Evolutionary conservation across 2,113 vertebrate genomes (phyloP).

Genomic region (Spheniscus mendiculus): DNA sequence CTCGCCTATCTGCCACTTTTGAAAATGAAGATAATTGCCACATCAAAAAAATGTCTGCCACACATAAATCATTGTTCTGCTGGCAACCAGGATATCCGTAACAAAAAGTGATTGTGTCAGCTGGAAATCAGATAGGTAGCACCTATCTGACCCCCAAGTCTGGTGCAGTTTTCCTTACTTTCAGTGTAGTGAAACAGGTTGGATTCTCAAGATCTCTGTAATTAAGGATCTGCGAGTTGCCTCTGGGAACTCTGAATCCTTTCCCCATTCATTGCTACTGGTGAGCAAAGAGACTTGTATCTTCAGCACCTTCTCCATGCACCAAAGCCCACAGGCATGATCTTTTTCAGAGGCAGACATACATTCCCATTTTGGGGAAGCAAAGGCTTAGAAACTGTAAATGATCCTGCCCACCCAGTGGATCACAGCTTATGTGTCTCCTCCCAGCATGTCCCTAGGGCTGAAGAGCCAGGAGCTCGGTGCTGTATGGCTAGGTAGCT

Average conservation of each 20-base stretch:
- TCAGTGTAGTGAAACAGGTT: background rate
- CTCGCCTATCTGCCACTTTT: background rate
- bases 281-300: background rate
- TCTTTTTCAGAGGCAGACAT: background rate
- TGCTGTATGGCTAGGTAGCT: background rate
- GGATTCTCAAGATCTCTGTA: background rate
- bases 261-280: background rate
- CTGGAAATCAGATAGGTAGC: background rate
- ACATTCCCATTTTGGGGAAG: background rate
- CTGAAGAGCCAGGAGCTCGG: background rate
- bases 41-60: background rate
- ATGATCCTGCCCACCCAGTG: accelerated
- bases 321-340: background rate
- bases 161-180: background rate
- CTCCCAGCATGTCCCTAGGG: background rate
- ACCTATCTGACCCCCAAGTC: background rate
- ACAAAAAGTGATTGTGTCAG: background rate
- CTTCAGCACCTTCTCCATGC: background rate
- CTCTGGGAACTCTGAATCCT: background rate
- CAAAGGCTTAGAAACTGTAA: background rate
- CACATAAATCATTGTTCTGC: background rate
- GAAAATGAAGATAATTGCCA: background rate
- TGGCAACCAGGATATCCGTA: background rate
- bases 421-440: background rate
- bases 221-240: background rate